Base-by-base conservation (phyloP, 2,113 vertebrate genomes). In the Dipodomys stephensi region DNA sequence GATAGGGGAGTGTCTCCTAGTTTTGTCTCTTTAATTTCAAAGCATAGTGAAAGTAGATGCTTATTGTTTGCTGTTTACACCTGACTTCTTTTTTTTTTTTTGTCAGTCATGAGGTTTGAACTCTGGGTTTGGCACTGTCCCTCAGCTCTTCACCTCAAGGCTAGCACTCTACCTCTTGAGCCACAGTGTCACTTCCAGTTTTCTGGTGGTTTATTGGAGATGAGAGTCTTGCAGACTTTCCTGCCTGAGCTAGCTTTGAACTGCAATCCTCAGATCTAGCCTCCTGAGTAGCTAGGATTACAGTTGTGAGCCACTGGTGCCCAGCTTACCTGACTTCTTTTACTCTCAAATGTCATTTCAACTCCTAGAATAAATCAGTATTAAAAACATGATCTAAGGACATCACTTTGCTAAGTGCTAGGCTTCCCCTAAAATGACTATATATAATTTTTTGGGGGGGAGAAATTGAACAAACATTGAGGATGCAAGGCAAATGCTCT, bases 21-120 rank as follows among this genome's bases (percentile, higher is more conserved):
- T 57, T 49, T 49, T 49, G 10, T 49, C 49, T 49, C 49, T n/a
- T n/a, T 60, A 93, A 92, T 92, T 73, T 30, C 53, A 90, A 91
- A 83, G 53, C 60, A 72, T 8, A n/a, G 44, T 6, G 65, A 53
- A 79, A 76, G 65, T 71, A 72, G 60, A 68, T 62, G 30, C 64
- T 83, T 88, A 67, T 18, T 32, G 28, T 67, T 76, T 90, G 44
- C 4, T 49, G 49, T 49, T 49, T 49, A 39, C 84, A 46, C 83
- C 0, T 88, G 28, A 85, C 5, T 18, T 83, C 7, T 72, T 20
- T 86, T 83, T 7, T 72, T 72, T 20, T 88, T 86, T 53, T 53
- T 53, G 49, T 53, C 12, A 13, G 49, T 53, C 49, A 53, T 53
- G 49, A 2, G 49, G 49, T 13, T 53, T 53, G 49, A 53, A 53